Base-by-base conservation (phyloP, 2,113 vertebrate genomes). In the Paradoxurus hermaphroditus region DNA sequence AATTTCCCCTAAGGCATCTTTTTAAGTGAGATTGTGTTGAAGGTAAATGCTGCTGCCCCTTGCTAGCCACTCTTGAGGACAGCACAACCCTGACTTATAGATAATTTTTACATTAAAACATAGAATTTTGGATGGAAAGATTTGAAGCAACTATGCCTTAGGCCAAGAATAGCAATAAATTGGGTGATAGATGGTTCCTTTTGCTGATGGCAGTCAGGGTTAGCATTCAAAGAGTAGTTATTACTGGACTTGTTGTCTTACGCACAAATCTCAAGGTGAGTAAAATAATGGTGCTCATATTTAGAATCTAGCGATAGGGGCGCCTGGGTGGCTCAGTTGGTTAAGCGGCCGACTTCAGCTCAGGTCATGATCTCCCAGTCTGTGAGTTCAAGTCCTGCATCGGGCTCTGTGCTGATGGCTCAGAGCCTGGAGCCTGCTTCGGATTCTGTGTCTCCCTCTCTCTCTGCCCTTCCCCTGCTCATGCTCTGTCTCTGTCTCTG, bases 101-200 rank as follows among this genome's bases (percentile, higher is more conserved):
- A 44, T 25, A 41, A 75, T 53, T 25, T 67, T 91, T 88, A 89
- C 51, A 51, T 75, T 87, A 84, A 86, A 90, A 63, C 41, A 36
- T 3, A 70, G 16, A 93, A 63, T 77, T 94, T 67, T 97, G 39
- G n/a, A 27, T 95, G 49, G 68, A 81, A 88, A 59, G n/a, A 85
- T n/a, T 51, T 23, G 75, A 13, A 77, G 23, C 29, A 73, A 18
- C 19, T 6, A 46, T 84, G 63, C 34, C n/a, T 75, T 84, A 29
- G 86, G 36, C 13, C 23, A 89, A 86, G 46, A 62, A 88, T 86
- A 92, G 36, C 34, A 36, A 27, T 63, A 21, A 25, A 25, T 3
- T 36, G 23, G 51, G 23, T 3, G 16, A 19, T 77, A n/a, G 46
- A 15, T 19, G 8, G 39, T 73, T 63, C 23, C 18, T 77, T 88